Conservation (phyloP, 2,797 vertebrate species). For the Anguilla obscura region DNA sequence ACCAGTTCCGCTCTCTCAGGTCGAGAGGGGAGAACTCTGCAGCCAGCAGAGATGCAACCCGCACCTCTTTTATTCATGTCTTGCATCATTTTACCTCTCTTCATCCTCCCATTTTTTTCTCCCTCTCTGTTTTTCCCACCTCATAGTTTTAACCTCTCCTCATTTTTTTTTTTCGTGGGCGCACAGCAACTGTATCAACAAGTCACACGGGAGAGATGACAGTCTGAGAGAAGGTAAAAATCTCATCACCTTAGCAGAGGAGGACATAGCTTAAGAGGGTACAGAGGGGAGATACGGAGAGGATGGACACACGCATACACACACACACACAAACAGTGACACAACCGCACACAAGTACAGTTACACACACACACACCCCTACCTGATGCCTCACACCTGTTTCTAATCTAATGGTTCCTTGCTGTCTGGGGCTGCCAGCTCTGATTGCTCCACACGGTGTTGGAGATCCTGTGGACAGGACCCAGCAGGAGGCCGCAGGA, state of each 20-base stretch:
- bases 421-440: constrained; percentile 18
- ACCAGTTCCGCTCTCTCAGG: no score
- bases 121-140: no score
- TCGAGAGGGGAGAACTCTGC: no score
- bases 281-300: background rate
- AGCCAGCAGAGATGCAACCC: no score
- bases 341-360: background rate
- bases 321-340: constrained; percentile 8
- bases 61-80: no score
- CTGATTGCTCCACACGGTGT: constrained; percentile 32
- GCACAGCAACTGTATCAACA: background rate
- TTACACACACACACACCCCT: constrained; percentile 17
- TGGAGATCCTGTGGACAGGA: constrained; percentile 15
- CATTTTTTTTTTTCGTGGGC: no score
- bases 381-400: constrained; percentile 34
- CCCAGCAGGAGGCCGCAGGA: constrained; percentile 5
- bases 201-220: background rate
- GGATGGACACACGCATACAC: background rate
- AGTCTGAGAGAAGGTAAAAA: background rate
- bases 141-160: no score
- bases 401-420: constrained; percentile 41
- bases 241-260: background rate
- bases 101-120: no score
- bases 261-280: background rate
- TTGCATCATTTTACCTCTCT: no score